A percentile compares a stretch with the other conserved stretches of the same genome.
Evolutionary conservation across 2,888 invertebrate genomes (phyloP).

Genomic region (Pheosia gnoma): DNA sequence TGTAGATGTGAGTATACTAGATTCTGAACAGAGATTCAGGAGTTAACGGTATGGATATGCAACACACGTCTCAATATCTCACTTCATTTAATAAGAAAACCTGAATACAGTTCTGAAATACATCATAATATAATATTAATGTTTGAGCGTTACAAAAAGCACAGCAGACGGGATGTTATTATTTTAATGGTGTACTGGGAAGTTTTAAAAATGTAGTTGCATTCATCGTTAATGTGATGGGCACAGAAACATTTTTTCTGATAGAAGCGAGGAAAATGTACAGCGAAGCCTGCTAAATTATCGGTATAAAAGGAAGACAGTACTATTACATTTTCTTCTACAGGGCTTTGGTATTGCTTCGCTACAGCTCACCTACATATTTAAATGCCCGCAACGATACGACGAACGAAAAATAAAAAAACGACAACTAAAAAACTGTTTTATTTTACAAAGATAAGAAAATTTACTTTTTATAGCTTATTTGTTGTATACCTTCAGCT

Average conservation of each 20-base stretch:
- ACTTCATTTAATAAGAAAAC: background rate
- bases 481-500: too few relatives aligned
- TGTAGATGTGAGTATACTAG: too few relatives aligned
- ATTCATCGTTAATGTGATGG: conserved; percentile 73
- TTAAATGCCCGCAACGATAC: background rate
- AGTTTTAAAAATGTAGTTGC: conserved; percentile 69
- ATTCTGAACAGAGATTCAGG: too few relatives aligned
- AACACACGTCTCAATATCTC: background rate
- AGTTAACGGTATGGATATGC: too few relatives aligned
- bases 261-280: conserved; percentile 45
- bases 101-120: conserved; percentile 25
- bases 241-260: conserved; percentile 56
- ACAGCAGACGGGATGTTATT: conserved; percentile 71
- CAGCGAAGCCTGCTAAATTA: conserved; percentile 32
- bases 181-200: conserved; percentile 75
- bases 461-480: too few relatives aligned
- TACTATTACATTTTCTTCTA: conserved; percentile 24
- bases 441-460: too few relatives aligned
- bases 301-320: conserved; percentile 18
- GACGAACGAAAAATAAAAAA: too few relatives aligned
- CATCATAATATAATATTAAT: conserved; percentile 40
- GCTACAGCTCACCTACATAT: background rate
- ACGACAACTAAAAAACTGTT: too few relatives aligned
- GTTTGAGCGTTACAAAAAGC: conserved; percentile 58
- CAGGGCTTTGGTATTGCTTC: background rate